Evolutionary conservation across 2,113 vertebrate genomes (phyloP), one percentile per base, ranked within the genome.

Genomic region (Coracopsis vasa): DNA sequence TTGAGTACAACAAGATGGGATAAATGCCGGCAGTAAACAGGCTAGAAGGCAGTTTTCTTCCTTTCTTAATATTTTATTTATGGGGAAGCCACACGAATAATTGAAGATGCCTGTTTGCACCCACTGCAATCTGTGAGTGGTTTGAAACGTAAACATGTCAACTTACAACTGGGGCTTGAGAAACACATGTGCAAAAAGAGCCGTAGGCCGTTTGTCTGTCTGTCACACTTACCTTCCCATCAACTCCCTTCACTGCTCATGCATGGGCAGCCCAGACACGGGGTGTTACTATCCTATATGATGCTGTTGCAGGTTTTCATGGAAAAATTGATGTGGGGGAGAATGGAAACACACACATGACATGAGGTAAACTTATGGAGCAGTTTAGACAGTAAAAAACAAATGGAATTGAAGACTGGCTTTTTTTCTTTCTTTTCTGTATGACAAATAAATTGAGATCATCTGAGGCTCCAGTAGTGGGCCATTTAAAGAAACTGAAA

Each of bases 131-230:
- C 90, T 96, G 86, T 56, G 95, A 96, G 81, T 93, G 80, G 91
- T 96, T 97, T 94, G 94, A 88, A 94, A 94, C 62, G 90, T 95
- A 84, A 95, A 90, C 80, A 74, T 41, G 62, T 88, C 91, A 94
- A 13, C 91, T 95, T 70, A 31, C 54, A 89, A 95, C 50, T 61
- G 56, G 54, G 74, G 64, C 71, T 81, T 29, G 66, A 93, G 82
- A 91, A 72, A 86, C 80, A 69, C 29, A 18, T 86, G 77, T 93
- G 91, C 51, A 16, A 23, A 23, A 74, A 61, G 39, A 72, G 80
- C 95, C 23, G 2, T 4, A 3, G 61, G 87, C 60, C 11, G 4
- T 16, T 83, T 47, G 56, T 91, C 65, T 87, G 56, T 56, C 90
- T 87, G 61, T 72, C 88, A 56, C 91, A n/a, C 78, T 94, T 56